Evolutionary conservation across 2,888 invertebrate genomes (phyloP).

Genomic region (Eupithecia dodoneata): DNA sequence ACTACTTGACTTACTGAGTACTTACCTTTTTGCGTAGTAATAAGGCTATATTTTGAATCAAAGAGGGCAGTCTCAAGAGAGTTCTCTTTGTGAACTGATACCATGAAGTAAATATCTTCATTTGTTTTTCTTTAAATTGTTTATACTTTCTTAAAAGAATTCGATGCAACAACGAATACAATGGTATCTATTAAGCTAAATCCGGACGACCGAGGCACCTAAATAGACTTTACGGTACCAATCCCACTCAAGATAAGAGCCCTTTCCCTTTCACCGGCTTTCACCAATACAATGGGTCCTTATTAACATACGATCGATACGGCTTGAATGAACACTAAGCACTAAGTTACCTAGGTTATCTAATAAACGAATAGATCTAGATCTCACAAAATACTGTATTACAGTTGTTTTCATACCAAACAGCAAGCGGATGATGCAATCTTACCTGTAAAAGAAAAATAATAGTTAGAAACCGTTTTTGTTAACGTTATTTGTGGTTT

Average conservation of each 20-base stretch:
- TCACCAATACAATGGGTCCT: conserved; percentile 42
- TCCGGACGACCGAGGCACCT: conserved; percentile 16
- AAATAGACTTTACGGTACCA: conserved; percentile 30
- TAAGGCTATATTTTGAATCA: too few species aligned
- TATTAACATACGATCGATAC: conserved; percentile 46
- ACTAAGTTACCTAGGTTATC: conserved; percentile 21
- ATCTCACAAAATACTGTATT: conserved; percentile 5
- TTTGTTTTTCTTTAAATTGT: too few species aligned
- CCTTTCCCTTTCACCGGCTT: conserved; percentile 47
- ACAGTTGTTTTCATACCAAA: conserved; percentile 23
- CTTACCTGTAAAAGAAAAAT: conserved; percentile 31
- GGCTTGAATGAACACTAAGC: conserved; percentile 31
- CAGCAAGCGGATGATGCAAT: not conserved
- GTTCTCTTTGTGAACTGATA: too few species aligned
- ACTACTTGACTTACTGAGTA: too few species aligned
- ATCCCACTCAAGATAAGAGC: conserved; percentile 29
- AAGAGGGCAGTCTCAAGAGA: too few species aligned
- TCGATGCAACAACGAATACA: not conserved
- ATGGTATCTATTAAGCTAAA: not conserved
- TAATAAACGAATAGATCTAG: conserved; percentile 24
- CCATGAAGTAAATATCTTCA: too few species aligned
- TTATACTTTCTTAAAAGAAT: too few species aligned
- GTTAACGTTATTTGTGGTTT: not conserved
- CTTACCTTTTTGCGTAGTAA: too few species aligned
- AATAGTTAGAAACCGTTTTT: not conserved